Conservation (phyloP, 2,888 invertebrate species). For the Archaeoteleia sp. region DNA sequence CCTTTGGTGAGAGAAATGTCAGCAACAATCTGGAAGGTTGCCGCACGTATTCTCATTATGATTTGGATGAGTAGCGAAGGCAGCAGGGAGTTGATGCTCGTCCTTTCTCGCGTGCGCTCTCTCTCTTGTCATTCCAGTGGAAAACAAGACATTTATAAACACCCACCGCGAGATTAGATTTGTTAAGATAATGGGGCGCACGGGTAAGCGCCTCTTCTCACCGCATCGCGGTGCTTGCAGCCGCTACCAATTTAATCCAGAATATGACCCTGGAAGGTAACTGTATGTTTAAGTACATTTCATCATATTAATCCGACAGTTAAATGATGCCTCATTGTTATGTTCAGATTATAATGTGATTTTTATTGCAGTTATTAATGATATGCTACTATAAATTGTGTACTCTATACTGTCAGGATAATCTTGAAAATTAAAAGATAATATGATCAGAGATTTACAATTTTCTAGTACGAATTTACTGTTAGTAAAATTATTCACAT, state of each 20-base stretch:
- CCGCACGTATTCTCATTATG: conserved; percentile 50
- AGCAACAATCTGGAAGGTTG: conserved; percentile 1
- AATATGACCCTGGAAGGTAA: conserved; percentile 65
- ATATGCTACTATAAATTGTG: too few species aligned
- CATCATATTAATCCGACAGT: conserved; percentile 47
- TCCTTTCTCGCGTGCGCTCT: too few species aligned
- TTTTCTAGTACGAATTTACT: too few species aligned
- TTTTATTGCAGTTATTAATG: background rate
- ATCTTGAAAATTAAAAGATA: too few species aligned
- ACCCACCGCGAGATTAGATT: conserved; percentile 74
- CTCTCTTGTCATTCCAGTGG: conserved; percentile 60
- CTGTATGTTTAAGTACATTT: conserved; percentile 38
- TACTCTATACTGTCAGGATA: too few species aligned
- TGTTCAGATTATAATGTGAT: conserved; percentile 12
- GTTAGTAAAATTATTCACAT: too few species aligned
- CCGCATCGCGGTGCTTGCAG: conserved; percentile 64
- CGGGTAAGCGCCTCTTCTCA: conserved; percentile 63
- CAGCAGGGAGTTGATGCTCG: conserved; percentile 18
- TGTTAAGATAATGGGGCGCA: conserved; percentile 73
- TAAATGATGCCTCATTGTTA: conserved; percentile 35
- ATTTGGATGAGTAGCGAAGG: conserved; percentile 49
- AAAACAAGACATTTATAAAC: conserved; percentile 75
- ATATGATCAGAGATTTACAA: too few species aligned
- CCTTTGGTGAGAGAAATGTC: background rate
- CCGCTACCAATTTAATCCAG: conserved; percentile 69